Evolutionary conservation across 2,797 vertebrate species (phyloP).

Genomic region (Siniperca scherzeri): DNA sequence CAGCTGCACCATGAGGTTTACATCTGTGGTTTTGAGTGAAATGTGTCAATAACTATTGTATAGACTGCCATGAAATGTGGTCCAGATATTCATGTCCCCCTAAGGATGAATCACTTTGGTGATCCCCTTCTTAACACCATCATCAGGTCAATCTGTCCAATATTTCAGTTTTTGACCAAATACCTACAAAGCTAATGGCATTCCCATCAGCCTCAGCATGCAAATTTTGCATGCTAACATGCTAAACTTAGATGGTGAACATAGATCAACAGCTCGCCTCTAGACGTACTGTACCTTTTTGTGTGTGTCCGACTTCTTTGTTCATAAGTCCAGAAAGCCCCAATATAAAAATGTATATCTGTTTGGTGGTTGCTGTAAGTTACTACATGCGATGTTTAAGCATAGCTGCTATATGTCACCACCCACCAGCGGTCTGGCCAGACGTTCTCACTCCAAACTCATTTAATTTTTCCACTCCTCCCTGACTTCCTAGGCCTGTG

Average conservation of each 20-base stretch:
- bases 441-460: conserved; percentile 61
- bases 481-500: conserved; percentile 61
- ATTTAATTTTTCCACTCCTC: conserved; percentile 71
- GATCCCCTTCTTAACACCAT: background rate
- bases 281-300: background rate
- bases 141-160: background rate
- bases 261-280: background rate
- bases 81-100: no score
- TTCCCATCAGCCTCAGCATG: background rate
- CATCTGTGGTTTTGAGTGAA: no score
- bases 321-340: conserved; percentile 23
- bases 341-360: conserved; percentile 34
- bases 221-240: background rate
- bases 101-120: no score
- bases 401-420: conserved; percentile 57
- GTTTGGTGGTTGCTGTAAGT: conserved; percentile 39
- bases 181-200: background rate
- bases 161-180: background rate
- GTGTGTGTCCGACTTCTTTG: conserved; percentile 11
- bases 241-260: background rate
- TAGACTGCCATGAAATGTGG: no score
- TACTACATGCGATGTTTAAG: conserved; percentile 56
- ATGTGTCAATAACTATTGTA: no score
- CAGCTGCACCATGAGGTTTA: no score
- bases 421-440: conserved; percentile 67